phyloP scores from a whole-genome alignment of 1,140 invertebrate species.

The Pseudomyrmex concolor region DNA sequence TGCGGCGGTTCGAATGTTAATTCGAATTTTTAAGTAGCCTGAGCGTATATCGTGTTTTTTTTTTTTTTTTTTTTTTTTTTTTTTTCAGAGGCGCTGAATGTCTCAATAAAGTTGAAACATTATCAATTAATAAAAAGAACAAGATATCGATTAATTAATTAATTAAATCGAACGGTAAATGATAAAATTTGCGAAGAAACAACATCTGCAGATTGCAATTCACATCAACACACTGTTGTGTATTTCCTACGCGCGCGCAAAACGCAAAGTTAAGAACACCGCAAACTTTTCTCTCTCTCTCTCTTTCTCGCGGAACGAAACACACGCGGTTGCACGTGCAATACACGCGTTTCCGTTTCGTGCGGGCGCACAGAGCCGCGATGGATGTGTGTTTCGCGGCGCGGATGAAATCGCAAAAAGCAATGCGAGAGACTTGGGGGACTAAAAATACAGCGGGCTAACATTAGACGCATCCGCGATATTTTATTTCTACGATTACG shows the following conservation, averaged over 20 bases:
- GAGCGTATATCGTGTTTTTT: neutral
- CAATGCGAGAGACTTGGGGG: constrained; percentile 22
- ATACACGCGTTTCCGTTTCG: constrained; percentile 58
- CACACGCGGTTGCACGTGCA: constrained; percentile 52
- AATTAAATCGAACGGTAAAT: neutral
- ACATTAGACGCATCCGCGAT: constrained; percentile 78
- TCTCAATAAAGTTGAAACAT: too few species aligned
- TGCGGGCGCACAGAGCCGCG: constrained; percentile 35
- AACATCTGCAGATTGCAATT: too few species aligned
- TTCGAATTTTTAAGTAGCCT: neutral
- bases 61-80: too few species aligned
- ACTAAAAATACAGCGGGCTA: constrained; percentile 77
- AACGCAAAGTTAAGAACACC: neutral
- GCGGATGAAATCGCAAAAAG: constrained; percentile 22
- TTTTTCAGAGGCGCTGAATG: too few species aligned
- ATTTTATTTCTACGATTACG: constrained; percentile 78
- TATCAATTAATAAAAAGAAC: neutral
- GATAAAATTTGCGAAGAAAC: too few species aligned
- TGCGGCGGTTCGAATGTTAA: neutral
- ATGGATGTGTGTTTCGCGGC: constrained; percentile 16
- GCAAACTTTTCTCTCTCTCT: neutral
- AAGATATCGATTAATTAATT: neutral
- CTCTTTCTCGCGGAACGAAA: constrained; percentile 49
- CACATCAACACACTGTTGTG: neutral
- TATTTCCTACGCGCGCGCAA: neutral